phyloP scores from a whole-genome alignment of 2,888 invertebrate species.

The Eupeodes luniger region DNA sequence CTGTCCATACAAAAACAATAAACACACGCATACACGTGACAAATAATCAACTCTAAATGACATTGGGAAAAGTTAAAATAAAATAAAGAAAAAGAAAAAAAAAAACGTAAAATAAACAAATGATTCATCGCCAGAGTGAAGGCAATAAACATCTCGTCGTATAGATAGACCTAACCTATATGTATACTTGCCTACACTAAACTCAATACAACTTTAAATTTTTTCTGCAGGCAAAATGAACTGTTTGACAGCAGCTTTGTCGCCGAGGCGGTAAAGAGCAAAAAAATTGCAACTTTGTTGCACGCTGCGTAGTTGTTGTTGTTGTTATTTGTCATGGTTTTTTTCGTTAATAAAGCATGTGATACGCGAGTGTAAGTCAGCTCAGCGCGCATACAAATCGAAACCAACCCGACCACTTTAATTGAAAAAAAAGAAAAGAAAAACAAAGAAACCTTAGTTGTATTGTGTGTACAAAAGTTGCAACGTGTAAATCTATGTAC shows the following conservation, averaged over 20 bases:
- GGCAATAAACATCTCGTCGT: conserved; percentile 2
- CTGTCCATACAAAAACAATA: conserved; percentile 11
- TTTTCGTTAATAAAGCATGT: conserved; percentile 11
- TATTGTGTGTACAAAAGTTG: conserved; percentile 12
- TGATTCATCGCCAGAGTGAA: conserved; percentile 62
- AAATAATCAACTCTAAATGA: conserved; percentile 68
- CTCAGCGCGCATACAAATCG: neutral
- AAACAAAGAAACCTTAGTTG: neutral
- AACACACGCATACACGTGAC: conserved; percentile 50
- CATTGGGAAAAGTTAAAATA: conserved; percentile 69
- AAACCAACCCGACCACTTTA: neutral
- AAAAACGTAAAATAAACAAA: conserved; percentile 57
- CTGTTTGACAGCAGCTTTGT: too few relatives aligned
- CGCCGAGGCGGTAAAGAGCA: neutral
- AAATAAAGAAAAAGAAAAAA: conserved; percentile 42
- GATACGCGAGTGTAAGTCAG: conserved; percentile 1
- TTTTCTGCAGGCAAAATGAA: neutral
- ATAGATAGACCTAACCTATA: too few relatives aligned
- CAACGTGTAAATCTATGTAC: neutral
- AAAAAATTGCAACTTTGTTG: conserved; percentile 43
- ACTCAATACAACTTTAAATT: neutral
- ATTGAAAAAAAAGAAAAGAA: neutral
- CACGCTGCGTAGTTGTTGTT: neutral
- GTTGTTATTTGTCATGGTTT: neutral
- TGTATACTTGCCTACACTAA: too few relatives aligned